Percentiles rank a stretch among this genome's conserved stretches.
These are phyloP conservation scores for Osmoderma eremita DNA, from an alignment of 2,888 invertebrate genomes.

Conservation along the genomic window DNA sequence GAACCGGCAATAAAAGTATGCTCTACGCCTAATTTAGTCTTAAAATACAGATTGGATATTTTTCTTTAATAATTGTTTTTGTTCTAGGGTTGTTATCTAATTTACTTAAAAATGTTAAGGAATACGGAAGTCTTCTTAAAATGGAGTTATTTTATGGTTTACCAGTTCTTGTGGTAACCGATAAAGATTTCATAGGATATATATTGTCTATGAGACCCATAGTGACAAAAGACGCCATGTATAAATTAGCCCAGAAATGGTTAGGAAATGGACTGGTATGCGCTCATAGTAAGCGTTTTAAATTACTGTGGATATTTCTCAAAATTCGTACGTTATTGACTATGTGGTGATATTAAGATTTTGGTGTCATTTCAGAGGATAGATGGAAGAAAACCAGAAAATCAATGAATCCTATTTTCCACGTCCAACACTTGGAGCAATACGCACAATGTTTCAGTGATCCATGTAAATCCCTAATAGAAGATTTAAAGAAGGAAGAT, in stretches of 20 bases:
- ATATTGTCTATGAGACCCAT: conserved; percentile 51
- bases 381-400: conserved; percentile 75
- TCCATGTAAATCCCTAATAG: conserved; percentile 7
- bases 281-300: too few species aligned
- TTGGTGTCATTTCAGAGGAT: too few species aligned
- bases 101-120: conserved; percentile 29
- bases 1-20: neutral
- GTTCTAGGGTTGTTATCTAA: conserved; percentile 44
- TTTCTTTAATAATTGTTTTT: neutral
- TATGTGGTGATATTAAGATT: too few species aligned
- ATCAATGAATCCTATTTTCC: conserved; percentile 40
- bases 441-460: conserved; percentile 57
- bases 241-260: conserved; percentile 51
- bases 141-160: conserved; percentile 37
- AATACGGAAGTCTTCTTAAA: conserved; percentile 42
- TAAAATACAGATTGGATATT: neutral
- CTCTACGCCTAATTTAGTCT: too few species aligned
- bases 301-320: too few species aligned
- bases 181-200: conserved; percentile 43
- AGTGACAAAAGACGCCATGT: conserved; percentile 52
- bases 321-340: too few species aligned
- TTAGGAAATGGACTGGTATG: conserved; percentile 54
- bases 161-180: conserved; percentile 38
- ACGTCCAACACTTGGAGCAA: conserved; percentile 60
- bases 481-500: conserved; percentile 14